Conservation (phyloP, 2,113 vertebrate genomes). For the Cynoglossus semilaevis region DNA sequence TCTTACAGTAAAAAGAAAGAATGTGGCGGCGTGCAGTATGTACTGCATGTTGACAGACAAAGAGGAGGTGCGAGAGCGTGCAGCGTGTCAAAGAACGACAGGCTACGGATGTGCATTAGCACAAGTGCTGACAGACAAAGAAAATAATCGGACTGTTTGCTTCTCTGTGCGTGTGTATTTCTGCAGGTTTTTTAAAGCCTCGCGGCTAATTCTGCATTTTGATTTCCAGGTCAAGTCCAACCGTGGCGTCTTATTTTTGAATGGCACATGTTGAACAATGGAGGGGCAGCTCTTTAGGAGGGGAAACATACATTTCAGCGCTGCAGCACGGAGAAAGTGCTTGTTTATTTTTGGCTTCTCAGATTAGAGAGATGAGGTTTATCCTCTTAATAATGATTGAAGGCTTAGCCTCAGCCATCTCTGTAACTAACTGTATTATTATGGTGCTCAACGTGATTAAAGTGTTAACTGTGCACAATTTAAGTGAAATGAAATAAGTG, state of each 20-base stretch:
- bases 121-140: neutral
- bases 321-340: slow-evolving; percentile 8
- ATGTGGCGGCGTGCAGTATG: neutral
- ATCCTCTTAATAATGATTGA: slow-evolving; percentile 59
- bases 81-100: neutral
- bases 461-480: slow-evolving; percentile 20
- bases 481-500: slow-evolving; percentile 23
- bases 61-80: neutral
- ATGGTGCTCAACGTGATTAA: slow-evolving; percentile 12
- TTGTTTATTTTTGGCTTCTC: slow-evolving; percentile 43
- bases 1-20: slow-evolving; percentile 1
- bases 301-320: slow-evolving; percentile 15
- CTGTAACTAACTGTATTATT: slow-evolving; percentile 48
- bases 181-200: neutral
- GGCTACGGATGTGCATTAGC: neutral
- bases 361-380: slow-evolving; percentile 35
- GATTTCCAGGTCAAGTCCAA: neutral
- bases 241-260: neutral
- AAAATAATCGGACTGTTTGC: neutral
- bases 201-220: too few species aligned
- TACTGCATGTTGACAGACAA: neutral
- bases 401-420: slow-evolving; percentile 32
- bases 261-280: slow-evolving; percentile 4
- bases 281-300: slow-evolving; percentile 5
- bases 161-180: neutral